Percentiles rank a stretch among this genome's conserved stretches.
Evolutionary conservation across 2,888 invertebrate genomes (phyloP).

Genomic region (Phortica okadai): DNA sequence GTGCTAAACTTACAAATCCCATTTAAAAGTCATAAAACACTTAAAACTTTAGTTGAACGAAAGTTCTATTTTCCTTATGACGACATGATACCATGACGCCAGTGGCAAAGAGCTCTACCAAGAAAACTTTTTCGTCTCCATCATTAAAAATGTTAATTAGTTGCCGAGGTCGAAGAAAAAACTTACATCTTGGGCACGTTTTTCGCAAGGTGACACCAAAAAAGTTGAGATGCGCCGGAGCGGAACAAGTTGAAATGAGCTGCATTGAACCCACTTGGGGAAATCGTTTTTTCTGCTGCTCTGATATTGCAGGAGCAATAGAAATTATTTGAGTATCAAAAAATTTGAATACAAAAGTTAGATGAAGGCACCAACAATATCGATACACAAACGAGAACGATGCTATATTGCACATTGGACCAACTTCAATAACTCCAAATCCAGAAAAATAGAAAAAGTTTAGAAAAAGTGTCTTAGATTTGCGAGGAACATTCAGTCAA

Average conservation of each 20-base stretch:
- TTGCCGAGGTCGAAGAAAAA: slow-evolving; percentile 7
- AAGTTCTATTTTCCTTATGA: neutral
- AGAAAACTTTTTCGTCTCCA: slow-evolving; percentile 8
- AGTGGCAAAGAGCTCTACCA: neutral
- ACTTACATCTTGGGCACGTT: slow-evolving; percentile 49
- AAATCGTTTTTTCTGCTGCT: no score
- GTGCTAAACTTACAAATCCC: neutral
- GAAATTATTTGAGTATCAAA: neutral
- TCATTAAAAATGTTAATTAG: slow-evolving; percentile 61
- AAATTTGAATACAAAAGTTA: slow-evolving; percentile 4
- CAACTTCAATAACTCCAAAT: slow-evolving; percentile 45
- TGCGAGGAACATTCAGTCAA: no score
- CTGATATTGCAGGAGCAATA: no score
- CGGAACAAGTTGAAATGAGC: neutral
- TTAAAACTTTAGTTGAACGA: slow-evolving; percentile 10
- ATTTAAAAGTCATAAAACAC: slow-evolving; percentile 20
- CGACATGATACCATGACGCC: neutral
- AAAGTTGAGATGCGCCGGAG: neutral
- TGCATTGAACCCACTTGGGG: neutral
- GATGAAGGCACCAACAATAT: slow-evolving; percentile 27
- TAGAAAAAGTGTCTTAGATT: no score
- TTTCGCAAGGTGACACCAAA: slow-evolving; percentile 54
- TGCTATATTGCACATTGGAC: neutral
- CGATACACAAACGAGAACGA: neutral
- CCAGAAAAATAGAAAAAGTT: no score